Evolutionary conservation across 2,888 invertebrate genomes (phyloP).

Genomic region (Eumacrocentrus americanus): DNA sequence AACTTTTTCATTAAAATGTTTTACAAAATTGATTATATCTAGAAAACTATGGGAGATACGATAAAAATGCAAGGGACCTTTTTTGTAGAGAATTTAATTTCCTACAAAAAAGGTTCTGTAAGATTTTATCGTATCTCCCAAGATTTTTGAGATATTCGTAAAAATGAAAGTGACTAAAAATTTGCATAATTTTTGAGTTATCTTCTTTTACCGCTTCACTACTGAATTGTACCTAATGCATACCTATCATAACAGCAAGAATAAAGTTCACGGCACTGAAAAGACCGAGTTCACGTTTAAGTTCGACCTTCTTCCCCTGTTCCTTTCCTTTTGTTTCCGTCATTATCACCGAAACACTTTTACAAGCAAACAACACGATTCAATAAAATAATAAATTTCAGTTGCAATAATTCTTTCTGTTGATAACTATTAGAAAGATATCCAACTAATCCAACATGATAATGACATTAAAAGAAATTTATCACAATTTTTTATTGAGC

Average conservation of each 20-base stretch:
- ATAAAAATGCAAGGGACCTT: no score
- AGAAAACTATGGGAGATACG: no score
- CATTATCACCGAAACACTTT: not conserved
- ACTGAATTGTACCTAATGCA: not conserved
- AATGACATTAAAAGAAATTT: not conserved
- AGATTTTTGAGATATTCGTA: not conserved
- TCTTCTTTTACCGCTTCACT: no score
- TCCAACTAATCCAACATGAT: not conserved
- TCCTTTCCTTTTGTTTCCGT: conserved; percentile 13
- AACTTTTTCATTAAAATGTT: not conserved
- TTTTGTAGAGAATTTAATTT: no score
- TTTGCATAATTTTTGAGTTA: no score
- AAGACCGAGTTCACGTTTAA: conserved; percentile 78
- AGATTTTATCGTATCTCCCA: no score
- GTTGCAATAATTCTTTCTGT: not conserved
- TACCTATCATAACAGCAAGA: conserved; percentile 87
- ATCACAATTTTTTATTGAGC: not conserved
- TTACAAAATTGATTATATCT: not conserved
- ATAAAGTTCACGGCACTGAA: conserved; percentile 84
- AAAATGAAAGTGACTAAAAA: no score
- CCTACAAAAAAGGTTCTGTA: no score
- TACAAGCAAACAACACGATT: not conserved
- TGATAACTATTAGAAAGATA: no score
- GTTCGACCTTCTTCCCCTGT: conserved; percentile 60
- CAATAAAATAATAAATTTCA: conserved; percentile 28